These are phyloP conservation scores for Dicranocentrus wangi DNA, from an alignment of 2,888 invertebrate species.

Conservation along the genomic window DNA sequence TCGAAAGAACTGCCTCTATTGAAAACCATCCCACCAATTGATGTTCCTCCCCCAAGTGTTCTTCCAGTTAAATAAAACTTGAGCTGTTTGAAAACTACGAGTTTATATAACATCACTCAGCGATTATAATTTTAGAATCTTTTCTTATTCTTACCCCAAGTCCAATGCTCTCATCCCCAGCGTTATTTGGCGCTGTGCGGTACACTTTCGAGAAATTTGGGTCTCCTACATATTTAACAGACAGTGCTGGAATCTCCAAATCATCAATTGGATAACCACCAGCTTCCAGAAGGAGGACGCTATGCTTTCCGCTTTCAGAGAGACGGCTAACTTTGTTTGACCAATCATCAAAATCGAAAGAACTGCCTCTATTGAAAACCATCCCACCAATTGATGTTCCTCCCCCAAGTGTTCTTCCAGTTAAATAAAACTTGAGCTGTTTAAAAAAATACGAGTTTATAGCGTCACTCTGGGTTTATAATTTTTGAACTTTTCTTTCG, in stretches of 20 bases:
- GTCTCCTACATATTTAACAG: too few species aligned
- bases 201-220: too few species aligned
- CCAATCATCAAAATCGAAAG: constrained; percentile 34
- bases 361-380: constrained; percentile 36
- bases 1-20: constrained; percentile 36
- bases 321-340: constrained; percentile 9
- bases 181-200: too few species aligned
- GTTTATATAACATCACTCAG: too few species aligned
- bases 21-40: constrained; percentile 12
- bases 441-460: too few species aligned
- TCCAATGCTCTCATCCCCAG: too few species aligned
- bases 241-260: neutral
- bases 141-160: too few species aligned
- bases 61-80: constrained; percentile 10
- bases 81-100: too few species aligned
- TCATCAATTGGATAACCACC: neutral
- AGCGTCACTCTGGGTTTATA: too few species aligned
- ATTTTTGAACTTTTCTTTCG: too few species aligned
- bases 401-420: constrained; percentile 23
- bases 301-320: constrained; percentile 12
- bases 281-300: constrained; percentile 14
- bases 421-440: too few species aligned
- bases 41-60: constrained; percentile 12
- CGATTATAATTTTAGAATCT: too few species aligned
- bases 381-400: constrained; percentile 8